Base-by-base conservation (phyloP, 2,888 invertebrate genomes). In the Monochamus alternatus region DNA sequence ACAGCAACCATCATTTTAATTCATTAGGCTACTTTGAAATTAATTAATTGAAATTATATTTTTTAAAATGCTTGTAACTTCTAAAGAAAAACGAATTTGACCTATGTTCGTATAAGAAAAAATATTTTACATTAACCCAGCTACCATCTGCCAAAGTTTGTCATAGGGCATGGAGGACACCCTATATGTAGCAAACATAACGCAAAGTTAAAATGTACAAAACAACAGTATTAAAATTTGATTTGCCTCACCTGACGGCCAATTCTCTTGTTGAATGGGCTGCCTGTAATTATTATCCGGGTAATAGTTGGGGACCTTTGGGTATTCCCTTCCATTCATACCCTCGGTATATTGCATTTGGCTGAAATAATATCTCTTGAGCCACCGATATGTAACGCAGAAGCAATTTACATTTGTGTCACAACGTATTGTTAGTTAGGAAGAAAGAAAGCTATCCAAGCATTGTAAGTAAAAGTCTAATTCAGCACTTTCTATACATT, bases 231-330 rank as follows among this genome's bases (percentile, higher is more conserved):
- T n/a, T 22, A 22, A 22, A 22, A 22, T 1, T 22, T 22, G 0
- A 22, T 22, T 22, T 22, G 22, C 22, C 22, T 22, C 22, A 81
- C 83, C 81, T 79, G 77, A 69, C 58, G 82, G 81, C 84, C 84
- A 84, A 75, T 78, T 84, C 64, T 84, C 84, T 74, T 82, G 81
- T 58, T 81, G 81, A 66, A 82, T 78, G 8, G 83, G 87, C 70
- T 85, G 86, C 64, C 86, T 81, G 76, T 87, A 88, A 8, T 82
- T 82, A 51, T 87, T 83, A 55, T 87, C 87, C 8, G 85, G 84
- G 73, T 87, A 88, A 81, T 87, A 83, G 77, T 78, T 82, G 55
- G 75, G 68, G 31, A 80, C 72, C 75, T 82, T 84, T 64, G 73
- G 78, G 74, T 84, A 84, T 8, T 79, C 78, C 22, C 78, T 58